Base-by-base conservation (phyloP, 2,797 vertebrate genomes). In the Callimico goeldii region DNA sequence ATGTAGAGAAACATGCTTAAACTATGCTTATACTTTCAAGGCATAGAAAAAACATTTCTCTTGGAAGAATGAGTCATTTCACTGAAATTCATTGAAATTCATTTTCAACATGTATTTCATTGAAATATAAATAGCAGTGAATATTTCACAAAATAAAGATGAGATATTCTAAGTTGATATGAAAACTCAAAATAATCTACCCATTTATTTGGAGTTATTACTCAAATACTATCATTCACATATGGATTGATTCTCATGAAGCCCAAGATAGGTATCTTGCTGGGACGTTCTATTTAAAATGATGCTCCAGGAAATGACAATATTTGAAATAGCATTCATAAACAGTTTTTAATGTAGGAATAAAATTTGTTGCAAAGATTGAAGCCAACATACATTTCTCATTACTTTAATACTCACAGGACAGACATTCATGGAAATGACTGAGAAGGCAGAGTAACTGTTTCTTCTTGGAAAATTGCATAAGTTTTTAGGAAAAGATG, bases 111-210 rank as follows among this genome's bases (percentile, higher is more conserved):
- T 39, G 15, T 8, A 58, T 92, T 92, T 80, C 50, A 86, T 24
- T 93, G 70, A 87, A 90, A 88, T 83, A 86, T 28, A 93, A 52
- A 67, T 20, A 88, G 14, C 58, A 52, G 22, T 58, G 39, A 93
- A 77, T 14, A 91, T 90, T 76, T 93, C 58, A 96, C 20, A 72
- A 64, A 86, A 86, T 86, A 87, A 94, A 95, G 50, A 96, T 30
- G n/a, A 50, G 46, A 36, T 84, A 76, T 58, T 88, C 84, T 15
- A 91, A 91, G 48, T 50, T 94, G 26, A 88, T 84, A 41, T 84
- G 48, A 94, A 96, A 92, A 84, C 6, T 30, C 6, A 48, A 92
- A 92, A 96, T 61, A 43, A 57, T 46, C 14, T 91, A 72, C 4
- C 0, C 46, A 81, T 52, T 93, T 85, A 73, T 11, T 39, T 80